These are phyloP conservation scores for Morpho achilles DNA, from an alignment of 2,888 invertebrate species.

Conservation along the genomic window DNA sequence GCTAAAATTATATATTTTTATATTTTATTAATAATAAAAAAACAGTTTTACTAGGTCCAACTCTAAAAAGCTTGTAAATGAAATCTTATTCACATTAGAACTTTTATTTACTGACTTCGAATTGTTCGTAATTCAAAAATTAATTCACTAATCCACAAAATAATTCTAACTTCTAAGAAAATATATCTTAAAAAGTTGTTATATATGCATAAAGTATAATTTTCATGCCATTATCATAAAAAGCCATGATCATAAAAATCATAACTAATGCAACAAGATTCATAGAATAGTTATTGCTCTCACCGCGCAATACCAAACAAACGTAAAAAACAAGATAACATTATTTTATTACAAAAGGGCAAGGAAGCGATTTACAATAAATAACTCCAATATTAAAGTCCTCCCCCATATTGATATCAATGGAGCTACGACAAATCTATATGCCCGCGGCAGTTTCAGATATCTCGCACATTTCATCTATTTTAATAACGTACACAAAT, in stretches of 20 bases:
- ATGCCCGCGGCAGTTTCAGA: conserved; percentile 63
- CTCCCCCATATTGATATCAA: conserved; percentile 74
- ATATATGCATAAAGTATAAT: no score
- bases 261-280: conserved; percentile 7
- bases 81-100: no score
- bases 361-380: conserved; percentile 73
- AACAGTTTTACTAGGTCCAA: no score
- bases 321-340: conserved; percentile 38
- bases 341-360: conserved; percentile 53
- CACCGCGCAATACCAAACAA: conserved; percentile 21
- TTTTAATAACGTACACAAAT: neutral
- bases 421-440: conserved; percentile 60
- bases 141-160: no score
- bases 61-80: no score
- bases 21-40: no score
- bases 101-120: no score
- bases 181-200: no score
- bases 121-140: no score
- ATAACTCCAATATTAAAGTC: conserved; percentile 75
- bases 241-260: neutral
- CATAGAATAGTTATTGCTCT: conserved; percentile 11
- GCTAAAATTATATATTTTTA: no score
- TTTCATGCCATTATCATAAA: no score
- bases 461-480: conserved; percentile 43
- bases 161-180: no score